Evolutionary conservation across 1,140 invertebrate genomes (phyloP), one percentile per base, ranked within the genome.

Genomic region (Nilaparvata lugens): DNA sequence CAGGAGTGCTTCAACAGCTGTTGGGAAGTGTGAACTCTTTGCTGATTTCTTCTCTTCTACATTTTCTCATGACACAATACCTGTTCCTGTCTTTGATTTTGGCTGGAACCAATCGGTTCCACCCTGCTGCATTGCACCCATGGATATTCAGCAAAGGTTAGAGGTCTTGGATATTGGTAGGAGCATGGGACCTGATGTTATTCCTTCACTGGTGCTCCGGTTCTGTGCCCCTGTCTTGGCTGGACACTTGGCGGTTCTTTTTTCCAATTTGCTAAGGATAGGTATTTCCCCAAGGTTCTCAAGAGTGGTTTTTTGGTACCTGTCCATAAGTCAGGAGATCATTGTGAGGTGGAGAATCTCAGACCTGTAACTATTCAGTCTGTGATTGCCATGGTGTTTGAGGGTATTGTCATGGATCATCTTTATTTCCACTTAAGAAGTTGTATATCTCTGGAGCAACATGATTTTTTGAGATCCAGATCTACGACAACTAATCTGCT

Each of bases 401-500:
- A 60, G 14, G 24, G 31, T 21, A 25, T 60, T 23, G 16, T 60
- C 18, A 16, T 54, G 7, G 52, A 55, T 14, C 25, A 38, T 45
- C 28, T 60, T 3, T 54, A 40, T 40, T 43, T 53, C 23, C 48
- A 53, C 52, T 13, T 62, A 11, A 25, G 52, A 31, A 62, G 45
- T 11, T 40, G 51, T 18, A 61, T 64, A 13, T 25, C 23, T 25
- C 6, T 51, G 38, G 18, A 56, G 31, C 62, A 64, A 51, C 54
- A 61, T 40, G 60, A 59, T 21, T 64, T 64, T 52, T 16, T 64
- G 23, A 43, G 25, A 18, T 28, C 52, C 13, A 14, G 55, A n/a
- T 64, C 62, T 38, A 64, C 52, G 16, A 45, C 23, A 13, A 61
- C 59, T 21, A 62, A 64, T 56, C 23, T 57, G 5, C 13, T 62